Conservation (phyloP, 2,797 vertebrate genomes). For the Sebastes iracundus region DNA sequence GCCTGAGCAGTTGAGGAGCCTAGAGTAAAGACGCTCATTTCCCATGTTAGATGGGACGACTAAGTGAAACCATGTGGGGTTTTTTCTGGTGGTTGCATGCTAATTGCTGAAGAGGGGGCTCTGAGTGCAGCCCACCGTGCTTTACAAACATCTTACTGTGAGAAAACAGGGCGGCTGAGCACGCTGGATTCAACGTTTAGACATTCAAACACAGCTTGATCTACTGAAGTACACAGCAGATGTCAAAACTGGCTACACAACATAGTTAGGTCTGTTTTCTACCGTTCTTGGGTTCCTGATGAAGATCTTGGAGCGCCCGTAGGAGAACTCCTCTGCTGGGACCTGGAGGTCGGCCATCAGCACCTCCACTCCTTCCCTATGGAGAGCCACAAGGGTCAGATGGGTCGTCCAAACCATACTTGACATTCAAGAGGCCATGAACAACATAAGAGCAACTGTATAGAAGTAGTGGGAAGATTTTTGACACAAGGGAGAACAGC, state of each 20-base stretch:
- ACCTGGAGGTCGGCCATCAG: constrained; percentile 90
- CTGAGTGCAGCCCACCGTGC: constrained; percentile 64
- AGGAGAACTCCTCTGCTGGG: constrained; percentile 90
- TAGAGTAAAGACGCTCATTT: constrained; percentile 67
- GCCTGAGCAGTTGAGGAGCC: constrained; percentile 36
- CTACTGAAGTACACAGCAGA: constrained; percentile 9
- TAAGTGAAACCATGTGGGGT: constrained; percentile 82
- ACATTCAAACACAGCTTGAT: constrained; percentile 19
- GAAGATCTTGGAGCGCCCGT: constrained; percentile 98
- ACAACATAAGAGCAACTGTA: background rate
- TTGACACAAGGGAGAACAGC: background rate
- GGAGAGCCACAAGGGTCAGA: constrained; percentile 52
- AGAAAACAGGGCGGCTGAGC: constrained; percentile 53
- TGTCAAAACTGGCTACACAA: background rate
- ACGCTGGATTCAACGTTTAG: constrained; percentile 20
- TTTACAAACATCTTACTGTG: constrained; percentile 68
- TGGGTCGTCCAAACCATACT: constrained; percentile 4
- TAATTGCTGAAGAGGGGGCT: constrained; percentile 74
- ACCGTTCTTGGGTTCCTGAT: constrained; percentile 99
- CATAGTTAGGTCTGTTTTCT: constrained; percentile 27
- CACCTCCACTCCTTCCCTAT: constrained; percentile 93
- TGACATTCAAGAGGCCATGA: constrained; percentile 18
- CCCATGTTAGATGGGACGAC: constrained; percentile 70
- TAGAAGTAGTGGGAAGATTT: background rate
- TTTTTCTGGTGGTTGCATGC: constrained; percentile 57